These are phyloP conservation scores for Scelioninae gen. 2 DNA, from an alignment of 2,888 invertebrate genomes.

Conservation along the genomic window DNA sequence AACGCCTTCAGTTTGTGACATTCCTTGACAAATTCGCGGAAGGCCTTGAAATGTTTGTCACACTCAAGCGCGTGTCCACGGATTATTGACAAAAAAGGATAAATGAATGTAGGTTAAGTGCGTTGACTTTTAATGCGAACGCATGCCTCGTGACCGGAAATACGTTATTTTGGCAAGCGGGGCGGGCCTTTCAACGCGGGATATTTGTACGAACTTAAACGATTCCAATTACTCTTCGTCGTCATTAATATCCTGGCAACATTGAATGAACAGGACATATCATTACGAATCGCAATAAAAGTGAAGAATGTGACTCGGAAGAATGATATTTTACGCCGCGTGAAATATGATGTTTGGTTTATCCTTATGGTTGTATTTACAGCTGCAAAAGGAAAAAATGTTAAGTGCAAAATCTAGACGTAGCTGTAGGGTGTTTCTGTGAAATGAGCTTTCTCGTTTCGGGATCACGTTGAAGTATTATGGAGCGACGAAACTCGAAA, in stretches of 20 bases:
- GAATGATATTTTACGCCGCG: slow-evolving; percentile 14
- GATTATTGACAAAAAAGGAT: slow-evolving; percentile 12
- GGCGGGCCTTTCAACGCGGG: slow-evolving; percentile 7
- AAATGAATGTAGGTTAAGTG: slow-evolving; percentile 41
- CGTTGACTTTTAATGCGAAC: slow-evolving; percentile 38
- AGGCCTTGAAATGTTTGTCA: slow-evolving; percentile 46
- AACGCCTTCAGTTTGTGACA: slow-evolving; percentile 22
- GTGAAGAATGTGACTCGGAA: slow-evolving; percentile 5
- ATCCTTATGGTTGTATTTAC: slow-evolving; percentile 24
- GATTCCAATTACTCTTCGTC: slow-evolving; percentile 21
- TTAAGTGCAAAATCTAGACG: slow-evolving; percentile 42
- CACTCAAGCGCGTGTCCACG: slow-evolving; percentile 23
- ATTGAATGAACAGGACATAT: slow-evolving; percentile 8
- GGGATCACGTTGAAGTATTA: slow-evolving; percentile 43
- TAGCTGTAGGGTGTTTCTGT: slow-evolving; percentile 45
- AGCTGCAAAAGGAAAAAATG: slow-evolving; percentile 33
- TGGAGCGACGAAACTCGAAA: slow-evolving; percentile 15
- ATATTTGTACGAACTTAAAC: slow-evolving; percentile 24
- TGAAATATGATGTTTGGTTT: slow-evolving; percentile 37
- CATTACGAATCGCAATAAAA: slow-evolving; percentile 7
- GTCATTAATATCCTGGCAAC: slow-evolving; percentile 22
- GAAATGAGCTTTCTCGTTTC: slow-evolving; percentile 54
- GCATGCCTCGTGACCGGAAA: slow-evolving; percentile 48
- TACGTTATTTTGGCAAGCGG: slow-evolving; percentile 18
- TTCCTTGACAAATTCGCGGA: not conserved